phyloP scores from a whole-genome alignment of 2,797 vertebrate species.

The Coregonus ussuriensis region DNA sequence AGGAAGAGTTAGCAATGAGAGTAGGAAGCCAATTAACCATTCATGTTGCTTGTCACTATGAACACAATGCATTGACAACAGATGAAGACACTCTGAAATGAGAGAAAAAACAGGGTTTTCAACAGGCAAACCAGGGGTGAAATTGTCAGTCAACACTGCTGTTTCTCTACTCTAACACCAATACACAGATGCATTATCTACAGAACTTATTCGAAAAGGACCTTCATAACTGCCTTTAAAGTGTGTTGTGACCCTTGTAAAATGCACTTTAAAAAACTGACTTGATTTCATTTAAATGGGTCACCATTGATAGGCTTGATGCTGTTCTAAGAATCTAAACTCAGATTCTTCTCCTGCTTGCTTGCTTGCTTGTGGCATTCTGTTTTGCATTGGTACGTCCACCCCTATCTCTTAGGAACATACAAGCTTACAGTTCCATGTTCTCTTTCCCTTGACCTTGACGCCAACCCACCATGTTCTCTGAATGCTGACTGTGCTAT shows the following conservation, averaged over 20 bases:
- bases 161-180: no score
- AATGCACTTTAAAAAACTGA: no score
- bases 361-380: constrained; percentile 34
- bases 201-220: no score
- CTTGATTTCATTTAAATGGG: no score
- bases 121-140: no score
- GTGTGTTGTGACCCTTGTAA: no score
- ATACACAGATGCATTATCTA: no score
- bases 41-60: background rate
- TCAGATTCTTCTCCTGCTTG: constrained; percentile 46
- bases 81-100: background rate
- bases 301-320: background rate
- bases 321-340: constrained; percentile 28
- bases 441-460: constrained; percentile 55
- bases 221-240: no score
- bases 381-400: constrained; percentile 24
- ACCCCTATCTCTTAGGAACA: background rate
- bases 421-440: constrained; percentile 10
- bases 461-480: constrained; percentile 22
- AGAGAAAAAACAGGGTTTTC: no score
- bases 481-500: constrained; percentile 49
- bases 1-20: background rate
- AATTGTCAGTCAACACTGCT: no score
- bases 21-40: background rate
- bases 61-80: background rate